A percentile compares a stretch with the other conserved stretches of the same genome.
Conservation (phyloP, 2,797 vertebrate species). For the Macroramphosus scolopax region DNA sequence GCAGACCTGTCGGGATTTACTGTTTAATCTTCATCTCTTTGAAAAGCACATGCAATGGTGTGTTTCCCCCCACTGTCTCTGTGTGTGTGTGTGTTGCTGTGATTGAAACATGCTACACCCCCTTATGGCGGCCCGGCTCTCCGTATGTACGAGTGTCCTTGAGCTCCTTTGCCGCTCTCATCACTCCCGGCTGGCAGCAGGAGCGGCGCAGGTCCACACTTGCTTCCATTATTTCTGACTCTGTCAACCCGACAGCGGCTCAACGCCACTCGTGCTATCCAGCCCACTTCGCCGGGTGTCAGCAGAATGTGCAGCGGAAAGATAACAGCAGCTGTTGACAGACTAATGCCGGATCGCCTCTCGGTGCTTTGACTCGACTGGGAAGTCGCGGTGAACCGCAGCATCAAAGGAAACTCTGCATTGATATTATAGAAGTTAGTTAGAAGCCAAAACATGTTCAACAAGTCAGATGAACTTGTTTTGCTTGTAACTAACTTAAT, state of each 20-base stretch:
- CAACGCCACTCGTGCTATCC: no score
- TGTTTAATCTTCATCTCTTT: conserved; percentile 54
- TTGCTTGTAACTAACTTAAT: no score
- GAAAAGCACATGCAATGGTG: conserved; percentile 38
- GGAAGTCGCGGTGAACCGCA: no score
- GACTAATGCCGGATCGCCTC: conserved; percentile 38
- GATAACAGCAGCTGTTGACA: conserved; percentile 46
- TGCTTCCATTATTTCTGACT: conserved; percentile 69
- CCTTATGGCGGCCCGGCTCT: conserved; percentile 41
- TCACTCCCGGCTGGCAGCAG: conserved; percentile 57
- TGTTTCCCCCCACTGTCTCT: conserved; percentile 15
- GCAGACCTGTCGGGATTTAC: conserved; percentile 23
- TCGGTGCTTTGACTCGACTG: no score
- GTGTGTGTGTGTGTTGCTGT: conserved; percentile 32
- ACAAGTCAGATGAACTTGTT: no score
- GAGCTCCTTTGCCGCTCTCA: conserved; percentile 56
- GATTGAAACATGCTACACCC: conserved; percentile 73
- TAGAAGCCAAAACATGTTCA: no score
- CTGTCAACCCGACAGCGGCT: conserved; percentile 66
- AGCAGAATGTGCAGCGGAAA: conserved; percentile 35
- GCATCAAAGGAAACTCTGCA: no score
- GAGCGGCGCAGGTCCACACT: conserved; percentile 45
- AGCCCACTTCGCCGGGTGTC: conserved; percentile 40
- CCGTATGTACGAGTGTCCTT: conserved; percentile 74
- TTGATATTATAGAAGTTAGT: no score